Evolutionary conservation across 2,888 invertebrate species (phyloP), one percentile per base, ranked within the genome.

Genomic region (Heliothis peltigera): DNA sequence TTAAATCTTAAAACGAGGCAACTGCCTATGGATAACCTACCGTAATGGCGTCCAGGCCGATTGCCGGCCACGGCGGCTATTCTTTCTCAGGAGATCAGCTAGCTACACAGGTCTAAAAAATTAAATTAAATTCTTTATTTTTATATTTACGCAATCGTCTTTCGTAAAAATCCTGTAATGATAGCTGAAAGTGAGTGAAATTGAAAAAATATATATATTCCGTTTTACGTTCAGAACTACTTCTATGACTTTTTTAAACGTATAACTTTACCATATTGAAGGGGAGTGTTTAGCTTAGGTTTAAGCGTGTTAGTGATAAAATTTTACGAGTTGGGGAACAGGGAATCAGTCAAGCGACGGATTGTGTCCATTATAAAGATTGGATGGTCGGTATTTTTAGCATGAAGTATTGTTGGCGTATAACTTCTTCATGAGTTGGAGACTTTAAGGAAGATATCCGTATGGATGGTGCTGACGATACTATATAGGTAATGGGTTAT

Each of bases 321-420:
- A 90, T 83, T 91, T 92, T 91, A 92, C 89, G 91, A 90, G 81
- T 44, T 54, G 28, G 71, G 80, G 87, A 87, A 89, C 89, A 84
- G 84, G 74, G 73, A 84, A 84, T 86, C 84, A 83, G 82, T 83
- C 81, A 75, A 77, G 64, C 64, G 74, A 44, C 52, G 64, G 61
- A 77, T 76, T 80, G 89, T 88, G 80, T 87, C 86, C 89, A 87
- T 82, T 83, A 75, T 35, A 67, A 35, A 65, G n/a, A 73, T 68
- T 73, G 74, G 65, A 64, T 66, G 48, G 63, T 49, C 61, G 64
- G 49, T 64, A 58, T 71, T 76, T 76, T 52, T 52, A 15, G 35
- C 7, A 10, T 61, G 51, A 61, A 64, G 47, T 57, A 78, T 62
- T 15, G 25, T 25, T 28, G 54, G 44, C 57, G 48, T 48, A 12